A percentile compares a stretch with the other conserved stretches of the same genome.
Evolutionary conservation across 2,113 vertebrate species (phyloP).

Genomic region (Calcarius ornatus): DNA sequence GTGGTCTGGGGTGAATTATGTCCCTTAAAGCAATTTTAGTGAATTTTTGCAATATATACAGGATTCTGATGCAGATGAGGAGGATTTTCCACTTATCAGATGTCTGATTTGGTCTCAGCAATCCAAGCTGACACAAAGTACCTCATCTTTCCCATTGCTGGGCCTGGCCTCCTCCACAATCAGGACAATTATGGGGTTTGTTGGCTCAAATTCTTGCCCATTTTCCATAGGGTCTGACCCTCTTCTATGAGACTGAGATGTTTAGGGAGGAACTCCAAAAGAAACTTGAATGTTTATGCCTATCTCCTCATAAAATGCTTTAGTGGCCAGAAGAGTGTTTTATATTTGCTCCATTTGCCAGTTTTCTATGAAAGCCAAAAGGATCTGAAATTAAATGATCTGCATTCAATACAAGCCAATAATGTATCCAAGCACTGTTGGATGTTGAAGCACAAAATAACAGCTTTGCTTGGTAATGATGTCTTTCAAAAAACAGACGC

Average conservation of each 20-base stretch:
- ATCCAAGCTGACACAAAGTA: background rate
- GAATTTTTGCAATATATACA: background rate
- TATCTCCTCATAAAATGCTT: background rate
- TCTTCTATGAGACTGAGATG: background rate
- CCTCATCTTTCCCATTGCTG: background rate
- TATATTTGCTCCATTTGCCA: constrained; percentile 11
- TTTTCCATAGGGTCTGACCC: constrained; percentile 1
- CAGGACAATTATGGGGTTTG: background rate
- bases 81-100: background rate
- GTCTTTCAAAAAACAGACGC: background rate
- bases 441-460: background rate
- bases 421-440: background rate
- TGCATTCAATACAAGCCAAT: background rate
- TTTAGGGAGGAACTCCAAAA: background rate
- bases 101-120: background rate
- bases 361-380: constrained; percentile 1
- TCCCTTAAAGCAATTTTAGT: background rate
- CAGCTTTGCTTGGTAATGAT: background rate
- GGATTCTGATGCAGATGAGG: background rate
- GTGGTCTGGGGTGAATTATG: background rate
- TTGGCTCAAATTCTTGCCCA: background rate
- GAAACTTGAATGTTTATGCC: background rate
- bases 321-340: background rate
- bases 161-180: background rate
- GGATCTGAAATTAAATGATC: background rate